A percentile compares a stretch with the other conserved stretches of the same genome.
Conservation (phyloP, 2,888 invertebrate species). For the Chouioia cunea region DNA sequence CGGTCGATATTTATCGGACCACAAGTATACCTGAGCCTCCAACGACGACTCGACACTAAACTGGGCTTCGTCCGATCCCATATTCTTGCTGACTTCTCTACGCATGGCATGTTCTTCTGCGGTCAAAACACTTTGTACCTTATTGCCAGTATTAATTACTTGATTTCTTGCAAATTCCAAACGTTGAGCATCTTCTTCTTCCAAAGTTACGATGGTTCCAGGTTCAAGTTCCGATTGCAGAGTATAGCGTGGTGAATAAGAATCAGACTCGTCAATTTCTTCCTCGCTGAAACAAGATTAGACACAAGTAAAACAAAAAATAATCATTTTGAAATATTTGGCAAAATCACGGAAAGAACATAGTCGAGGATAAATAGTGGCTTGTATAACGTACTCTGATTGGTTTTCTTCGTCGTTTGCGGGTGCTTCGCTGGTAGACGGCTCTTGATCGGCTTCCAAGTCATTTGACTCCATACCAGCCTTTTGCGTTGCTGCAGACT, state of each 20-base stretch:
- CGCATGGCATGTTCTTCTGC: constrained; percentile 77
- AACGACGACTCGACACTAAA: constrained; percentile 92
- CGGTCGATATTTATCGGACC: constrained; percentile 99
- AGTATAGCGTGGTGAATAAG: constrained; percentile 86
- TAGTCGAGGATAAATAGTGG: constrained; percentile 6
- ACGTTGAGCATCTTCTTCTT: constrained; percentile 81
- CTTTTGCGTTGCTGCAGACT: constrained; percentile 48
- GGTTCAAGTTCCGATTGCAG: constrained; percentile 76
- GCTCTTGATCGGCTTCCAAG: constrained; percentile 59
- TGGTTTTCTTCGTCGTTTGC: constrained; percentile 65
- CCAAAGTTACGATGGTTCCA: constrained; percentile 82
- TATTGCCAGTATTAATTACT: constrained; percentile 74
- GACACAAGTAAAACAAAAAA: constrained; percentile 9
- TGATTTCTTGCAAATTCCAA: constrained; percentile 80
- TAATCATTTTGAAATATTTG: neutral
- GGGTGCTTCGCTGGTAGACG: constrained; percentile 48
- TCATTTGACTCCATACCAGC: constrained; percentile 60
- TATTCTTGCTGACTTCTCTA: constrained; percentile 85
- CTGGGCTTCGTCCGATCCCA: constrained; percentile 88
- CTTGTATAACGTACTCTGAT: constrained; percentile 55
- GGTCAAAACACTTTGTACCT: constrained; percentile 72
- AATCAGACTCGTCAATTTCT: constrained; percentile 72
- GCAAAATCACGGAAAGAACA: constrained; percentile 2
- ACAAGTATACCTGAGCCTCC: constrained; percentile 88
- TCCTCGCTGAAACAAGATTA: constrained; percentile 42